Conservation (phyloP, 2,797 vertebrate genomes). For the Myripristis jacobus region DNA sequence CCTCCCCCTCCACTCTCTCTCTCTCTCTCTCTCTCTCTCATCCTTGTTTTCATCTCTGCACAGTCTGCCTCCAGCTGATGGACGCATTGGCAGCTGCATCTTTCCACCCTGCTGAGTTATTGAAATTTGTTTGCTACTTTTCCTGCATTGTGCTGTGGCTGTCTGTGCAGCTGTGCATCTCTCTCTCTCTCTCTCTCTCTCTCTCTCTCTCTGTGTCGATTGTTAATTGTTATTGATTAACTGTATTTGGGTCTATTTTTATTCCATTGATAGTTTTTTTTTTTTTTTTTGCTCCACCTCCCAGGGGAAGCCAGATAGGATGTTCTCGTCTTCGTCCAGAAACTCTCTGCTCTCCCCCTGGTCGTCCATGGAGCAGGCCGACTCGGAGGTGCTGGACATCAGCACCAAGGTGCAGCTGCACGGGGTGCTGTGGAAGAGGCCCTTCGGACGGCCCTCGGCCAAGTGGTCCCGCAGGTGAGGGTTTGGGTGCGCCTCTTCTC, state of each 20-base stretch:
- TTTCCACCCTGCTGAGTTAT: constrained; percentile 80
- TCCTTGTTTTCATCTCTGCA: constrained; percentile 41
- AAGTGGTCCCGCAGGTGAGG: constrained; percentile 96
- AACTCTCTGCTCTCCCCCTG: constrained; percentile 88
- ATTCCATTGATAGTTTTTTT: constrained; percentile 36
- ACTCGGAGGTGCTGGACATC: constrained; percentile 91
- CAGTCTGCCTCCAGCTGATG: constrained; percentile 74
- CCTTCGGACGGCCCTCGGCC: constrained; percentile 92
- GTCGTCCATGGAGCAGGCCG: constrained; percentile 93
- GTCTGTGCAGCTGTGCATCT: constrained; percentile 3
- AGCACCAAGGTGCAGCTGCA: constrained; percentile 98
- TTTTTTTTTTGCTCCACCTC: constrained; percentile 34
- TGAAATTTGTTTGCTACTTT: constrained; percentile 63
- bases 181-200: constrained; percentile 1
- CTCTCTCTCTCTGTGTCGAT: too few species aligned
- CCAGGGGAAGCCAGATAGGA: constrained; percentile 61
- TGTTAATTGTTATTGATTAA: constrained; percentile 61
- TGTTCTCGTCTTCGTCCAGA: constrained; percentile 91
- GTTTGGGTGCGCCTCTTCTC: background rate
- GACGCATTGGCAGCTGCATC: constrained; percentile 75
- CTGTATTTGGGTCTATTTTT: constrained; percentile 46
- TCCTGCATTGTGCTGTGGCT: constrained; percentile 41
- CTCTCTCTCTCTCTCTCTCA: too few species aligned
- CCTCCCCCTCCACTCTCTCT: constrained; percentile 1
- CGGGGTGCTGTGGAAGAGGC: constrained; percentile 96